Conservation (phyloP, 2,797 vertebrate species). For the Parauchenoglanis ngamensis region DNA sequence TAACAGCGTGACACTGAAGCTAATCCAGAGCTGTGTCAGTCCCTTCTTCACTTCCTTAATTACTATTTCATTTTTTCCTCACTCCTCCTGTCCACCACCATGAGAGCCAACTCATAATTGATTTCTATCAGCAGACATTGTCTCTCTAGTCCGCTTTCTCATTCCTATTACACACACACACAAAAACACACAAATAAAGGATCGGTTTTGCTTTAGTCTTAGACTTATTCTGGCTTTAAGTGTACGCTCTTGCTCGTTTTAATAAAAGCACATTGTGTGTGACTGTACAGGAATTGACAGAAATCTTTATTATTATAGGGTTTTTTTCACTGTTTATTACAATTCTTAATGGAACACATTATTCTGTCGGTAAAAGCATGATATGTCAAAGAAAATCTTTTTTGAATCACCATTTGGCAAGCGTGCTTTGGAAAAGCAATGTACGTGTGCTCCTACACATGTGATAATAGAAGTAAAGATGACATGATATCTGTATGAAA, state of each 20-base stretch:
- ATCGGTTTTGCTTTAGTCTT: neutral
- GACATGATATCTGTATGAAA: neutral
- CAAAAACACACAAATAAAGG: neutral
- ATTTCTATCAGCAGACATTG: conserved; percentile 23
- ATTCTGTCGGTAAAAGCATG: neutral
- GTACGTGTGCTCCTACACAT: neutral
- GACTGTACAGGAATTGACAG: neutral
- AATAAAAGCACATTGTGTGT: neutral
- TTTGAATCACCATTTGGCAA: neutral
- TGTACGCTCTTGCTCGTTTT: neutral
- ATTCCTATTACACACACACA: conserved; percentile 15
- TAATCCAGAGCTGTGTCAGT: neutral
- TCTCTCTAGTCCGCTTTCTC: neutral
- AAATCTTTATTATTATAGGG: neutral
- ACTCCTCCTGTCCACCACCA: neutral
- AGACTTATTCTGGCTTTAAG: neutral
- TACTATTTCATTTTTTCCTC: neutral
- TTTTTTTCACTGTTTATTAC: neutral
- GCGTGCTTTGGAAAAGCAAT: neutral
- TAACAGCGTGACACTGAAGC: neutral
- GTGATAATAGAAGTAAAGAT: neutral
- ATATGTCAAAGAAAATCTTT: neutral
- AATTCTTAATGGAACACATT: neutral
- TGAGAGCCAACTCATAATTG: neutral
- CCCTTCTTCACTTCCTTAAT: conserved; percentile 6